Conservation (phyloP, 2,113 vertebrate species). For the Fukomys damarensis region DNA sequence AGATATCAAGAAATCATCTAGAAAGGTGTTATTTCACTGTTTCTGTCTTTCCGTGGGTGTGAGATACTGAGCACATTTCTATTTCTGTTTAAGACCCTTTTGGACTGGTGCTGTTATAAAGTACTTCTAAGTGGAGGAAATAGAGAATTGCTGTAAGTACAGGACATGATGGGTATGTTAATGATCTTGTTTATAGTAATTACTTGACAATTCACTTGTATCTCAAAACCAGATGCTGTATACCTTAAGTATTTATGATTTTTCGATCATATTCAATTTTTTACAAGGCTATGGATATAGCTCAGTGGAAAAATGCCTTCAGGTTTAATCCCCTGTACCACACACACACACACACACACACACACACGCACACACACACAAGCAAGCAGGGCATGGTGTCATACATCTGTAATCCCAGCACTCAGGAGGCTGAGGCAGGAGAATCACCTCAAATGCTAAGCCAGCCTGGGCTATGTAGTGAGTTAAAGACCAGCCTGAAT, state of each 20-base stretch:
- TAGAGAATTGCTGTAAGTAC: neutral
- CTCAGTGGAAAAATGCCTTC: neutral
- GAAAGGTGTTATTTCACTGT: neutral
- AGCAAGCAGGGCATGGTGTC: neutral
- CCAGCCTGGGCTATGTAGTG: neutral
- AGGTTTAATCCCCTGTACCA: neutral
- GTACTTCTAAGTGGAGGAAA: neutral
- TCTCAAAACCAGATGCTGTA: neutral
- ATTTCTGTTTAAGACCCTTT: neutral
- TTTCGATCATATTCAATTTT: neutral
- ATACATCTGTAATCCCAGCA: neutral
- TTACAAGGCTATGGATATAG: neutral
- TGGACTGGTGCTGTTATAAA: neutral
- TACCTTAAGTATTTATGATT: neutral
- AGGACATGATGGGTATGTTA: neutral
- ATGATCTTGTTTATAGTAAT: neutral
- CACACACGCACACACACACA: no score
- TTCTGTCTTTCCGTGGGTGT: neutral
- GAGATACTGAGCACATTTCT: neutral
- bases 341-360: no score
- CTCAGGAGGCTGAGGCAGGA: neutral
- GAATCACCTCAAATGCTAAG: neutral
- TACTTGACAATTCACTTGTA: neutral
- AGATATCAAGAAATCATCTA: neutral
- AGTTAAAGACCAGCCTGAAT: neutral